Evolutionary conservation across 1,140 invertebrate species (phyloP).

Genomic region (Helicoverpa zea): DNA sequence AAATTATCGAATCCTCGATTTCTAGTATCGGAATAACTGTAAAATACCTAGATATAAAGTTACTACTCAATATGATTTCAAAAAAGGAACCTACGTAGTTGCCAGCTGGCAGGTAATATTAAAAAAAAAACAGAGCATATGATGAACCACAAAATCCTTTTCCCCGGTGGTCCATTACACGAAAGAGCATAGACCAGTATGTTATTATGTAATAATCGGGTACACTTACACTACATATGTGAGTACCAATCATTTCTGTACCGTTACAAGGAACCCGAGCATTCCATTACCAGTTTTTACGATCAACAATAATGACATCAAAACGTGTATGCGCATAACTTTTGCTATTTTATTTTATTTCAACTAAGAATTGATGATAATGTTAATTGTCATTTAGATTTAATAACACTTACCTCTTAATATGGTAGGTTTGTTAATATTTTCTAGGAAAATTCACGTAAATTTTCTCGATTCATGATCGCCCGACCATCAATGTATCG

Average conservation of each 20-base stretch:
- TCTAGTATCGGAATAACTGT: no score
- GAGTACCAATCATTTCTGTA: conserved; percentile 25
- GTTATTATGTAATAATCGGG: conserved; percentile 34
- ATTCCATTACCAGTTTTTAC: conserved; percentile 33
- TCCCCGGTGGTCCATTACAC: conserved; percentile 24
- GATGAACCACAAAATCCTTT: conserved; percentile 16
- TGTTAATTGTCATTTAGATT: no score
- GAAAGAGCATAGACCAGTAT: conserved; percentile 17
- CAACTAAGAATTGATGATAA: background rate
- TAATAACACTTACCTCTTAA: no score
- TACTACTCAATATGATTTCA: background rate
- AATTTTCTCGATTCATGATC: no score
- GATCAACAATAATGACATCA: conserved; percentile 9
- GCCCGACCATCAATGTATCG: no score
- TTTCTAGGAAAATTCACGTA: no score
- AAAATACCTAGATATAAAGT: no score
- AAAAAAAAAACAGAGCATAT: background rate
- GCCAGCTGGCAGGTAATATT: background rate
- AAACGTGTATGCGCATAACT: background rate
- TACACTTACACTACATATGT: conserved; percentile 36
- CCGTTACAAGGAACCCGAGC: conserved; percentile 28
- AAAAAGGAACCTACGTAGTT: background rate
- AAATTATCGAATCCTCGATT: background rate
- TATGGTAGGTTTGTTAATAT: no score
- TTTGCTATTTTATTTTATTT: conserved; percentile 1